phyloP scores from a whole-genome alignment of 2,113 vertebrate genomes.

The Patagioenas fasciata region DNA sequence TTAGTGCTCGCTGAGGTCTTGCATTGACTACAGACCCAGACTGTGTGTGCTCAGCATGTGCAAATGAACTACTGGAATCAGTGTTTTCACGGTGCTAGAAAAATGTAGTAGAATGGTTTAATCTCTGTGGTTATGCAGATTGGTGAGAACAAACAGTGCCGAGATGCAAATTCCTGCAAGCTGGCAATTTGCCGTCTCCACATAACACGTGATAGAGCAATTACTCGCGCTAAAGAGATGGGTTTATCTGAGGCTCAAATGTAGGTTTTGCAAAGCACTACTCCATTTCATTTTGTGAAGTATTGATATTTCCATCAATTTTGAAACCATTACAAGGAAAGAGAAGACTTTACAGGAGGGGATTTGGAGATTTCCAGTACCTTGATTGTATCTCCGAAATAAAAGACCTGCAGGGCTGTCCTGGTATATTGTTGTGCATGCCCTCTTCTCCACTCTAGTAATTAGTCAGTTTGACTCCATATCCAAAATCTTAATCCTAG shows the following conservation, averaged over 20 bases:
- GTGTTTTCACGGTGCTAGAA: neutral
- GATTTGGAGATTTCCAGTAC: neutral
- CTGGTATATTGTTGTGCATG: neutral
- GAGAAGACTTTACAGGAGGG: fast-evolving
- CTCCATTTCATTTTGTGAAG: neutral
- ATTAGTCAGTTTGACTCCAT: conserved; percentile 5
- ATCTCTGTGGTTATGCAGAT: neutral
- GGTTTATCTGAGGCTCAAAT: neutral
- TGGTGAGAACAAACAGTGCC: neutral
- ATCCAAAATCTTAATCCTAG: neutral
- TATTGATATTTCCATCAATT: neutral
- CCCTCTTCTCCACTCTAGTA: neutral
- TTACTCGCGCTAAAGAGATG: neutral
- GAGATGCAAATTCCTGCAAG: neutral
- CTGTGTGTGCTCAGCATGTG: neutral
- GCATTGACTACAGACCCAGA: neutral
- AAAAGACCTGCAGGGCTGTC: neutral
- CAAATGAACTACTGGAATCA: neutral
- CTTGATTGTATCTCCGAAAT: neutral
- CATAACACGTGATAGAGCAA: neutral
- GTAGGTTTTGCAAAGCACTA: neutral
- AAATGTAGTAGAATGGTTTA: neutral
- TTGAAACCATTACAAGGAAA: neutral
- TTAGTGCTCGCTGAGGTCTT: neutral
- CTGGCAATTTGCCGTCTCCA: neutral